Evolutionary conservation across 1,140 invertebrate species (phyloP).

Genomic region (Euglossa dilemma): DNA sequence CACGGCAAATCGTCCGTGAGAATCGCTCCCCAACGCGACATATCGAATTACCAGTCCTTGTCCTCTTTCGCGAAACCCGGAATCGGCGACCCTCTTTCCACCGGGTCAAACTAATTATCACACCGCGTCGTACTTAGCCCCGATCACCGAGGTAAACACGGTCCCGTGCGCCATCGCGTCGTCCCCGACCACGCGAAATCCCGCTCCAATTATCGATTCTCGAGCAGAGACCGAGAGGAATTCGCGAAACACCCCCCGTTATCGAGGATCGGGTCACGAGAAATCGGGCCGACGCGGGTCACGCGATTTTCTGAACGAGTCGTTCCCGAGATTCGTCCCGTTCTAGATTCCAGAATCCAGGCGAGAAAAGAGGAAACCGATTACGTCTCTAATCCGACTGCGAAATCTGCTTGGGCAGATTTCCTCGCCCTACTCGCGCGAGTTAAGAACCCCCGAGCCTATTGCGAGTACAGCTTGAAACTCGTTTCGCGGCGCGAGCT

Average conservation of each 20-base stretch:
- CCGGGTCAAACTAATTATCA: constrained; percentile 29
- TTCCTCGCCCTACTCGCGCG: no score
- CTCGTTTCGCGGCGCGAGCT: no score
- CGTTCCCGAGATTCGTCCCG: background rate
- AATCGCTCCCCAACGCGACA: constrained; percentile 17
- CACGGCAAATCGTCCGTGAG: constrained; percentile 35
- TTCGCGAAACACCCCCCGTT: constrained; percentile 15
- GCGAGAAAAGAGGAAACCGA: no score
- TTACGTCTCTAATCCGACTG: no score
- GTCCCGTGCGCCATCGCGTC: background rate
- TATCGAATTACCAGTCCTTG: constrained; percentile 9
- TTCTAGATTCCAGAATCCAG: no score
- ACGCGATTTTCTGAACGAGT: background rate
- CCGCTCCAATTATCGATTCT: constrained; percentile 11
- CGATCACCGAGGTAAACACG: constrained; percentile 33
- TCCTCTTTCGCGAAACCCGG: constrained; percentile 14
- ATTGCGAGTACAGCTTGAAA: no score
- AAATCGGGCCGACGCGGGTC: constrained; percentile 34
- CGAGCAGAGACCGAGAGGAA: background rate
- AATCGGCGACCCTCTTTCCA: constrained; percentile 13
- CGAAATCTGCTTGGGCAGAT: no score
- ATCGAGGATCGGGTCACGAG: constrained; percentile 13
- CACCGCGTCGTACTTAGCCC: constrained; percentile 8
- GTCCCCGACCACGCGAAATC: constrained; percentile 11
- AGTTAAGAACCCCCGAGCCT: no score